Conservation (phyloP, 23 tunicate genomes). For the Trididemnum nubilum region DNA sequence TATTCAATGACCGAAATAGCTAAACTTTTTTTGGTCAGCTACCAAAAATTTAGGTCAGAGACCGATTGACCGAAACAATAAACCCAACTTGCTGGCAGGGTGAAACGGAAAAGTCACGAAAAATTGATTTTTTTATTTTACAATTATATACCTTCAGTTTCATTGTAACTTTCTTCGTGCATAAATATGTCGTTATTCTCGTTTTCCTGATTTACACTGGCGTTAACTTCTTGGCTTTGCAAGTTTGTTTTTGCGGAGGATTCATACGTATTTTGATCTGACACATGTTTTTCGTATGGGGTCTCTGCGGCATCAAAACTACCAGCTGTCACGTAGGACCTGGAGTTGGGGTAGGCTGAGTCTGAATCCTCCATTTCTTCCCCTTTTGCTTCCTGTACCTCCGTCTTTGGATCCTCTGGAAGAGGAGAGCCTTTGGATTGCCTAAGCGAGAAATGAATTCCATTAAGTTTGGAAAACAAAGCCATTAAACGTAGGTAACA, state of each 20-base stretch:
- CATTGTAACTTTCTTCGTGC: conserved; percentile 64
- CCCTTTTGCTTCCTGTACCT: conserved; percentile 1
- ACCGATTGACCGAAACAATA: too few relatives aligned
- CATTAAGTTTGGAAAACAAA: background rate
- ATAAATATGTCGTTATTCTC: conserved; percentile 60
- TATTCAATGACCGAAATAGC: too few relatives aligned
- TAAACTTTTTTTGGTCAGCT: too few relatives aligned
- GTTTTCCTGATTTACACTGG: background rate
- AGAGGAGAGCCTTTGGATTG: background rate
- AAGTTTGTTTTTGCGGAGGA: background rate
- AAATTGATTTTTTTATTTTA: too few relatives aligned
- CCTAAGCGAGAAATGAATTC: background rate
- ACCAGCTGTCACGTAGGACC: background rate
- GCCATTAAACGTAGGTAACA: too few relatives aligned
- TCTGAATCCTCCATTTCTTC: background rate
- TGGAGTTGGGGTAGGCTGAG: too few relatives aligned
- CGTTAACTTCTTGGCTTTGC: background rate
- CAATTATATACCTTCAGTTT: conserved; percentile 45
- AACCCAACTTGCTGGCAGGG: too few relatives aligned
- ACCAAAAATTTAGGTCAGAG: too few relatives aligned
- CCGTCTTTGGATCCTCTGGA: background rate
- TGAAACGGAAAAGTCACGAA: too few relatives aligned
- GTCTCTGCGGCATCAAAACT: background rate
- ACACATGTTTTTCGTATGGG: too few relatives aligned
- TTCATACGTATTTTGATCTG: background rate